A percentile compares a stretch with the other conserved stretches of the same genome.
These are phyloP conservation scores for Lates calcarifer DNA, from an alignment of 2,113 vertebrate genomes.

Conservation along the genomic window DNA sequence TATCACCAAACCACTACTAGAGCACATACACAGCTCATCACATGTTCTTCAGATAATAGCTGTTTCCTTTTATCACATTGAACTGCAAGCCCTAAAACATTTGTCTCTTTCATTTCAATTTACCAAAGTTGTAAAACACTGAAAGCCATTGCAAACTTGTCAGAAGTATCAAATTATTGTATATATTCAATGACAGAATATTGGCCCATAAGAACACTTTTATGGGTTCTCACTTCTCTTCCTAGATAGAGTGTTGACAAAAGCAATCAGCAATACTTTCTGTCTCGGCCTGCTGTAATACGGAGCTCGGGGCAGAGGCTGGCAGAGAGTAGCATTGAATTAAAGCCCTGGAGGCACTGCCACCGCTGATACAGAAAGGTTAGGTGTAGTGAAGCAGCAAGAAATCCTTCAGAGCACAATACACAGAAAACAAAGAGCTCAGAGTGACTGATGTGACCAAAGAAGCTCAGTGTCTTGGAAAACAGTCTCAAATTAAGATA, in stretches of 20 bases:
- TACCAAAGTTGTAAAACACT: background rate
- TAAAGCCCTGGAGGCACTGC: slow-evolving; percentile 44
- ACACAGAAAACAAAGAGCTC: slow-evolving; percentile 32
- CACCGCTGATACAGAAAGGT: slow-evolving; percentile 19
- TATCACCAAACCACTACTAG: slow-evolving; percentile 12
- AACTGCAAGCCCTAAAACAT: slow-evolving; percentile 2
- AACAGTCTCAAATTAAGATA: slow-evolving; percentile 57
- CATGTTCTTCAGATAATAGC: background rate
- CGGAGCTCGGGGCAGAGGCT: slow-evolving; percentile 18
- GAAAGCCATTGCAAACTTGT: slow-evolving; percentile 28
- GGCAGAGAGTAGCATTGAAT: slow-evolving; percentile 29
- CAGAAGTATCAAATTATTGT: slow-evolving; percentile 20
- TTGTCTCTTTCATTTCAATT: slow-evolving; percentile 15
- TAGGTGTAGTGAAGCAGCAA: slow-evolving; percentile 12
- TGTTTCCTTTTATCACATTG: background rate
- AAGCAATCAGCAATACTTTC: slow-evolving; percentile 44
- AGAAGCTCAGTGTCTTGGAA: slow-evolving; percentile 14
- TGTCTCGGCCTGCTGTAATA: slow-evolving; percentile 7
- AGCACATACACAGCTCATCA: slow-evolving; percentile 8
- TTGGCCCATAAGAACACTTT: slow-evolving; percentile 13
- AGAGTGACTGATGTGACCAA: slow-evolving; percentile 40
- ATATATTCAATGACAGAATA: slow-evolving; percentile 28
- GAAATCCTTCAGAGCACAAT: slow-evolving; percentile 46
- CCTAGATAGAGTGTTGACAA: slow-evolving; percentile 34
- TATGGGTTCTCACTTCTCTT: slow-evolving; percentile 22